Percentiles rank a stretch among this genome's conserved stretches.
Evolutionary conservation across 2,888 invertebrate species (phyloP).

Genomic region (Bibio marci): DNA sequence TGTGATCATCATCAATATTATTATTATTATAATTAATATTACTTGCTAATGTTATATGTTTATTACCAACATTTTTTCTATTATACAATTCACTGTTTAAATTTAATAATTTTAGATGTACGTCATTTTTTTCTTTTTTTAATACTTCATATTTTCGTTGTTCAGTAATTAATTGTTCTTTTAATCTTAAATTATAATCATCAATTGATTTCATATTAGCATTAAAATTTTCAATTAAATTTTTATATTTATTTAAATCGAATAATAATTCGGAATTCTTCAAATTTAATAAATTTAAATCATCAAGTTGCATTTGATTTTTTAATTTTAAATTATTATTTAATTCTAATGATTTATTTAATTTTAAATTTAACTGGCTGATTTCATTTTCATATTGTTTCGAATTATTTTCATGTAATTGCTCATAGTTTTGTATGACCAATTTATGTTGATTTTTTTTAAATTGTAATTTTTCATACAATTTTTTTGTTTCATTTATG

Average conservation of each 20-base stretch:
- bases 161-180: background rate
- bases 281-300: background rate
- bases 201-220: background rate
- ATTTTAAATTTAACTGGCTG: background rate
- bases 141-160: background rate
- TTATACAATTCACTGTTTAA: background rate
- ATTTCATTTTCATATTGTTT: background rate
- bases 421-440: too few species aligned
- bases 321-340: background rate
- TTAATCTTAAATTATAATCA: background rate
- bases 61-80: too few species aligned
- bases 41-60: too few species aligned
- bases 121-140: background rate
- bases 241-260: background rate
- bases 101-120: background rate
- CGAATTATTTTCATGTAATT: background rate
- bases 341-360: background rate
- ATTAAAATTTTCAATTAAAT: background rate
- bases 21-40: too few species aligned
- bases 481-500: too few species aligned
- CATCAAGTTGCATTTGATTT: background rate
- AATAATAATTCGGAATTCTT: background rate
- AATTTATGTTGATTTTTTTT: too few species aligned
- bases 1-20: too few species aligned
- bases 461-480: too few species aligned